phyloP scores from a whole-genome alignment of 2,888 invertebrate species.

The Apodemia duryi region DNA sequence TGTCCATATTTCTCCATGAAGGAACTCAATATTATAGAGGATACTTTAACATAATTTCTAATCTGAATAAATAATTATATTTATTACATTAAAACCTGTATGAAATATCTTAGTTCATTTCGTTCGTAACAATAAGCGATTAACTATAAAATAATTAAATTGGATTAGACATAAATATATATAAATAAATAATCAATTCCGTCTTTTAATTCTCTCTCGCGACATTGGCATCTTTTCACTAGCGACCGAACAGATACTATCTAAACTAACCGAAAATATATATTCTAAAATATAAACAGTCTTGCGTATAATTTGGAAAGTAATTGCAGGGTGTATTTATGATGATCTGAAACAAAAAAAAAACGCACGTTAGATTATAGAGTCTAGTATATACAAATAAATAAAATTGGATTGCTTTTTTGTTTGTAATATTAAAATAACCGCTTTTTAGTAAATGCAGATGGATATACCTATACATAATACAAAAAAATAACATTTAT shows the following conservation, averaged over 20 bases:
- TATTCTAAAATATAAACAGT: constrained; percentile 64
- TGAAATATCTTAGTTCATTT: constrained; percentile 28
- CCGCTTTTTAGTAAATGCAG: too few species aligned
- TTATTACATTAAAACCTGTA: background rate
- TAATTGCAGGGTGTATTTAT: constrained; percentile 55
- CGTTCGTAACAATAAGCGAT: constrained; percentile 31
- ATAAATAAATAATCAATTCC: constrained; percentile 70
- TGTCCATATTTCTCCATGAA: constrained; percentile 68
- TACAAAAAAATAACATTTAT: too few species aligned
- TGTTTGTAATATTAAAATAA: too few species aligned
- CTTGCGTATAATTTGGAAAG: constrained; percentile 75
- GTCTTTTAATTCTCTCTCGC: constrained; percentile 76
- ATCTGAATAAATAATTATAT: constrained; percentile 31
- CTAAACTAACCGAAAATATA: constrained; percentile 50
- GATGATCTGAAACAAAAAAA: constrained; percentile 66
- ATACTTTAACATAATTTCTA: constrained; percentile 35
- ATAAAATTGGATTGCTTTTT: too few species aligned
- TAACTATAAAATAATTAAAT: constrained; percentile 44
- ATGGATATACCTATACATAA: too few species aligned
- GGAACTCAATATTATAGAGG: constrained; percentile 32
- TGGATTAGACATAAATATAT: constrained; percentile 38
- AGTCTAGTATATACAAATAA: too few species aligned
- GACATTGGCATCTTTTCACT: constrained; percentile 60
- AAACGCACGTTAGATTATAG: constrained; percentile 23
- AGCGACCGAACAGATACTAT: constrained; percentile 40